Evolutionary conservation across 2,113 vertebrate genomes (phyloP), one percentile per base, ranked within the genome.

Genomic region (Muntiacus reevesi): DNA sequence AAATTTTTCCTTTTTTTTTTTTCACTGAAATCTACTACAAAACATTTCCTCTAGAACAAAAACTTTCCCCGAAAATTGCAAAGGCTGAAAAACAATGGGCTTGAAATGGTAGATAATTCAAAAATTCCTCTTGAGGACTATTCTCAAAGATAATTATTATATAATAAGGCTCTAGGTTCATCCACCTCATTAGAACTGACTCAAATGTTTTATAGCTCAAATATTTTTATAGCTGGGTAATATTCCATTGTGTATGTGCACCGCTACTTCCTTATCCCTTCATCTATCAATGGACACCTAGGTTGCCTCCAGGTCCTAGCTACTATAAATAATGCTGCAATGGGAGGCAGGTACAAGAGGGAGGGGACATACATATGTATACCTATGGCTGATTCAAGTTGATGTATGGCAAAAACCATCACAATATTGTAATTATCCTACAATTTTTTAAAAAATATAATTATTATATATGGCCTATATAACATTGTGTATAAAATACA

Each of bases 41-140:
- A 93, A 60, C 36, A 47, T 74, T 97, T 95, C 16, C n/a, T 59
- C 78, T 64, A 62, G 10, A 95, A 83, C 67, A 96, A 91, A 96
- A 82, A 79, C 9, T 86, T 96, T 36, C 52, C 54, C 43, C 30
- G 67, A 86, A 97, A 81, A 94, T 36, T 94, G n/a, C 15, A 87
- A 40, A 23, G 23, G 91, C 47, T 79, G 17, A 94, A 92, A 97
- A 52, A 89, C 8, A 62, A 30, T 88, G 36, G 7, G 19, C 57
- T 47, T 86, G 27, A 96, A 97, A 76, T 33, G 25, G 47, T 36
- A 33, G 3, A 95, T 54, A 76, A 76, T 71, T 94, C 28, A 88
- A 50, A 71, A 89, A 71, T 74, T 91, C 83, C 60, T 95, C 28
- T 92, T 59, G 82, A 23, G 21, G 21, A 43, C 59, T 52, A 54